Evolutionary conservation across 2,113 vertebrate species (phyloP).

Genomic region (Pangasianodon hypophthalmus): DNA sequence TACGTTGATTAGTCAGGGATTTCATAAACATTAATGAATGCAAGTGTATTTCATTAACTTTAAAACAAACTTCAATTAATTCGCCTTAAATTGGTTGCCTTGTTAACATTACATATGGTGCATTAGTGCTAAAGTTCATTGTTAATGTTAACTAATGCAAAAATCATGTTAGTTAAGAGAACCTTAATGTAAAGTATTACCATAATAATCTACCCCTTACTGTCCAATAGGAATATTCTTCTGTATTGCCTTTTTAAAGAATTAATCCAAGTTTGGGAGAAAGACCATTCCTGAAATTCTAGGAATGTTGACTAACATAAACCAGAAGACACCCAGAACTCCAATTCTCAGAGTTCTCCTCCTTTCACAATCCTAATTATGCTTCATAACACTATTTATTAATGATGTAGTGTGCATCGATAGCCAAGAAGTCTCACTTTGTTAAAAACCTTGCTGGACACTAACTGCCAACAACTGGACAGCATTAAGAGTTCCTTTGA

Average conservation of each 20-base stretch:
- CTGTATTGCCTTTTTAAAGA: not conserved
- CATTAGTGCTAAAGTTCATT: not conserved
- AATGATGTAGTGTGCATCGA: not conserved
- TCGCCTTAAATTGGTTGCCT: not conserved
- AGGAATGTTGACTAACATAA: not conserved
- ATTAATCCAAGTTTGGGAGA: not conserved
- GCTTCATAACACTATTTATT: not conserved
- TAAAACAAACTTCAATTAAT: not conserved
- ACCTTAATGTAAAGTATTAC: not conserved
- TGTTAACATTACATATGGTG: not conserved
- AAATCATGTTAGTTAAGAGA: not conserved
- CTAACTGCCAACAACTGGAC: not conserved
- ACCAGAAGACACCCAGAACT: not conserved
- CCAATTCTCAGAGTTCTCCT: not conserved
- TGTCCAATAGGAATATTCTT: not conserved
- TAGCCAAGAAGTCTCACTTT: not conserved
- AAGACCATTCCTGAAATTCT: not conserved
- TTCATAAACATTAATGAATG: not conserved
- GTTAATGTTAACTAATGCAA: not conserved
- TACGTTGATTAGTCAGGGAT: not conserved
- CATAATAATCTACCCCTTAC: not conserved
- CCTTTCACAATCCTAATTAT: not conserved
- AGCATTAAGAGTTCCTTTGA: constrained; percentile 2
- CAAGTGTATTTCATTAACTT: not conserved
- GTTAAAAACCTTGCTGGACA: not conserved